phyloP scores from a whole-genome alignment of 2,797 vertebrate species.

The Sebastes iracundus region DNA sequence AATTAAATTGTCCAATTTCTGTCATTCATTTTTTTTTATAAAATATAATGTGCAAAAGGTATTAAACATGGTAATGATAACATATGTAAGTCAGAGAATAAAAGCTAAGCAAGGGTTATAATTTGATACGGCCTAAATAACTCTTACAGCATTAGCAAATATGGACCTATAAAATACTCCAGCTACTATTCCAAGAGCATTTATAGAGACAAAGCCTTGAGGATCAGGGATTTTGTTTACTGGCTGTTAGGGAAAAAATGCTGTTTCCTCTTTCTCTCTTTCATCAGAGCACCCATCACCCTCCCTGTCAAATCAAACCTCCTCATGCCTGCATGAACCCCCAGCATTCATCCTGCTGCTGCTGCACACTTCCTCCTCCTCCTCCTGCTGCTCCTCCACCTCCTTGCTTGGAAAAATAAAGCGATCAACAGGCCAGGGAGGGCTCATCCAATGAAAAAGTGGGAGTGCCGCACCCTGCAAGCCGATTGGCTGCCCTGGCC shows the following conservation, averaged over 20 bases:
- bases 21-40: background rate
- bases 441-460: slow-evolving; percentile 80
- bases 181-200: background rate
- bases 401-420: slow-evolving; percentile 62
- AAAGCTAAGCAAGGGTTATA: background rate
- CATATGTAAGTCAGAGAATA: background rate
- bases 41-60: background rate
- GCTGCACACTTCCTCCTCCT: slow-evolving; percentile 23
- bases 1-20: background rate
- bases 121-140: background rate
- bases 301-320: slow-evolving; percentile 28
- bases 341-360: slow-evolving; percentile 30
- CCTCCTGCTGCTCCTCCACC: slow-evolving; percentile 28
- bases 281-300: background rate
- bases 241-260: background rate
- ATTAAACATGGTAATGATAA: background rate
- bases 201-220: background rate
- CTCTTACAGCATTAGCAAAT: background rate
- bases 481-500: slow-evolving; percentile 69
- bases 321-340: slow-evolving; percentile 20
- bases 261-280: background rate
- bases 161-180: background rate
- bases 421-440: slow-evolving; percentile 72
- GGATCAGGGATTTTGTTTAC: background rate
- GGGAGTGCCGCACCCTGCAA: slow-evolving; percentile 75